Percentiles rank a stretch among this genome's conserved stretches.
Conservation (phyloP, 2,888 invertebrate genomes). For the Cremastinae sp. region DNA sequence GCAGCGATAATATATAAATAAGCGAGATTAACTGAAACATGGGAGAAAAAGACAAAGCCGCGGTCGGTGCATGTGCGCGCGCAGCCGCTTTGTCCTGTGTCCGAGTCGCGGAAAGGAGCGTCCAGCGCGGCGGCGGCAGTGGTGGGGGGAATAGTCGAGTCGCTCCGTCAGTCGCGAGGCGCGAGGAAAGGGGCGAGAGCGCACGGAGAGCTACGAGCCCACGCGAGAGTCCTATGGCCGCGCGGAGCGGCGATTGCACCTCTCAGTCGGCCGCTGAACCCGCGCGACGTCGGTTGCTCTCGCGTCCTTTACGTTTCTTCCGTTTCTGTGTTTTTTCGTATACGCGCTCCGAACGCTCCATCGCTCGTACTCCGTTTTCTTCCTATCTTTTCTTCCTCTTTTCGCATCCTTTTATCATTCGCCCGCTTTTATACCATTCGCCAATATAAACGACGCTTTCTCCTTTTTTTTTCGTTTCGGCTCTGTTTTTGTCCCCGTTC, state of each 20-base stretch:
- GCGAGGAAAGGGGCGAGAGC: slow-evolving; percentile 69
- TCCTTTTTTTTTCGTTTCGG: slow-evolving; percentile 23
- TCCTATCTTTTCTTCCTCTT: neutral
- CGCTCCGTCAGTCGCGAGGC: slow-evolving; percentile 59
- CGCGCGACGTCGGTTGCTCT: slow-evolving; percentile 74
- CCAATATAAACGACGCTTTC: too few relatives aligned
- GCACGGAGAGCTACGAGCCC: slow-evolving; percentile 60
- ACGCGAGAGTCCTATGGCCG: slow-evolving; percentile 76
- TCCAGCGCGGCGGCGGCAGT: slow-evolving; percentile 5
- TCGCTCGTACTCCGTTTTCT: neutral
- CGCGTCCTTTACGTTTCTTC: slow-evolving; percentile 54
- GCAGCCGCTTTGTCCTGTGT: slow-evolving; percentile 77
- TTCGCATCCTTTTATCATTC: neutral
- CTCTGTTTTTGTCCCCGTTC: slow-evolving; percentile 7
- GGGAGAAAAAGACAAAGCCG: slow-evolving; percentile 46
- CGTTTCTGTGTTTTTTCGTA: slow-evolving; percentile 22
- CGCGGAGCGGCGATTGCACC: slow-evolving; percentile 78
- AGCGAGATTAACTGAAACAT: slow-evolving; percentile 26
- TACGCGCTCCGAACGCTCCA: slow-evolving; percentile 5
- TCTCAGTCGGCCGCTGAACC: slow-evolving; percentile 80
- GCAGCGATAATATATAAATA: slow-evolving; percentile 27
- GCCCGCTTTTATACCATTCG: neutral
- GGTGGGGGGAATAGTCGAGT: slow-evolving; percentile 12
- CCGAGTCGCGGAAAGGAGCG: slow-evolving; percentile 59
- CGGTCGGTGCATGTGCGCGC: slow-evolving; percentile 71